Base-by-base conservation (phyloP, 2,113 vertebrate genomes). In the Gobiocypris rarus region DNA sequence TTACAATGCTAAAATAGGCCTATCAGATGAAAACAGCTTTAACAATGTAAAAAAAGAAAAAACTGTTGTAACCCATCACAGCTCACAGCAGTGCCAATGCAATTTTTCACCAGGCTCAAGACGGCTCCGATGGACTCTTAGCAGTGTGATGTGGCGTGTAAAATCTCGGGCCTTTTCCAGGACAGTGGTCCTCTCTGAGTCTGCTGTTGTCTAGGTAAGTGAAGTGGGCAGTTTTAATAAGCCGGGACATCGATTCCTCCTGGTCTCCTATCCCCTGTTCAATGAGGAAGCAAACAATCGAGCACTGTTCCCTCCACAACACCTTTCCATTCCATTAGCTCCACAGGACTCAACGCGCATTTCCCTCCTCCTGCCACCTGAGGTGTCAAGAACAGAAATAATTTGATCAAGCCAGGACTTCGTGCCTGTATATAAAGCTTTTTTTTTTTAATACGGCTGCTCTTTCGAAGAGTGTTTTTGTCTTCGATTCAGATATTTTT, bases 201-300 rank as follows among this genome's bases (percentile, higher is more conserved):
- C 65, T 43, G 85, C 81, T 59, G 22, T 43, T 63, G 31, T 81
- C 82, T 80, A 28, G 76, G 43, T 80, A 86, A 83, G 75, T 80
- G 82, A 83, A 83, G 82, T 75, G 85, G 82, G 75, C 85, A 75
- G 82, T 26, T 28, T 31, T 86, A 75, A 83, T 83, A 83, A 79
- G 54, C 26, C 28, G 45, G 52, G 45, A 69, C 61, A 85, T 85
- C 34, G 84, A 85, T 81, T 70, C 67, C 58, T 83, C 24, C 43
- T 59, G 19, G 52, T 69, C 75, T 83, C 28, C 19, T 67, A 58
- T 52, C 10, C 76, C 61, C 58, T 43, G 77, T 59, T 85, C 71
- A 69, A 54, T 34, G 65, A 75, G 84, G 79, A 82, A 82, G 59
- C 61, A 69, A 67, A 75, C 59, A 71, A 58, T 84, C 28, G 26